A percentile compares a stretch with the other conserved stretches of the same genome.
phyloP scores from a whole-genome alignment of 2,888 invertebrate species.

The Diogma glabrata region DNA sequence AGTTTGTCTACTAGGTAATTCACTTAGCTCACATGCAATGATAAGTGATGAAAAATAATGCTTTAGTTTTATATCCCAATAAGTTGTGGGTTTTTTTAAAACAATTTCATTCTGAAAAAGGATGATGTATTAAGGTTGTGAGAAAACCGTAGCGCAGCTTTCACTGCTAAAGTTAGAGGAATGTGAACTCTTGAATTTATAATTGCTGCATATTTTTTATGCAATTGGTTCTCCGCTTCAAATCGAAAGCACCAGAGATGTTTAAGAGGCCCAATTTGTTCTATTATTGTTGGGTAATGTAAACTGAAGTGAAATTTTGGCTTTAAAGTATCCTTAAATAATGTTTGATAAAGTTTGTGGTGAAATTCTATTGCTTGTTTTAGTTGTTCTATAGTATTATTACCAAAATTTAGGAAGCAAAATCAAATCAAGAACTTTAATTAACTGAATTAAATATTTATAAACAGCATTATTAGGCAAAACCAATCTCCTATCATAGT shows the following conservation, averaged over 20 bases:
- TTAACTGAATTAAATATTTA: slow-evolving; percentile 4
- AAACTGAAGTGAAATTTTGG: slow-evolving; percentile 15
- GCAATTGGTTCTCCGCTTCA: slow-evolving; percentile 16
- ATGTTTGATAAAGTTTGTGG: slow-evolving; percentile 1
- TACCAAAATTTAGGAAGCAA: slow-evolving; percentile 13
- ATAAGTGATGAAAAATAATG: not conserved
- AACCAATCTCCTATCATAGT: slow-evolving; percentile 10
- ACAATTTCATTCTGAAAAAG: not conserved
- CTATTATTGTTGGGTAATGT: slow-evolving; percentile 9
- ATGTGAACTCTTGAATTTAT: slow-evolving; percentile 18
- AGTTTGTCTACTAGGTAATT: not conserved
- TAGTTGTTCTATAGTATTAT: slow-evolving; percentile 9
- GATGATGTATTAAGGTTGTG: not conserved
- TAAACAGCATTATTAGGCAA: slow-evolving; percentile 8
- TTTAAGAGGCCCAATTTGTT: not conserved
- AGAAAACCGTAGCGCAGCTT: slow-evolving; percentile 15
- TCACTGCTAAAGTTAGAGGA: slow-evolving; percentile 15
- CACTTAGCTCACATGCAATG: not conserved
- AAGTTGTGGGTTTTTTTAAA: not conserved
- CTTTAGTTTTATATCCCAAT: not conserved
- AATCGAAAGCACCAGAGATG: slow-evolving; percentile 8
- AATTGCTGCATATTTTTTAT: slow-evolving; percentile 14
- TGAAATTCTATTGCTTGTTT: slow-evolving; percentile 13
- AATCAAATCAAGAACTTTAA: slow-evolving; percentile 15
- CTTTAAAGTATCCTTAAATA: slow-evolving; percentile 14